These are phyloP conservation scores for Eupithecia pulchellata DNA, from an alignment of 2,888 invertebrate genomes.

Conservation along the genomic window DNA sequence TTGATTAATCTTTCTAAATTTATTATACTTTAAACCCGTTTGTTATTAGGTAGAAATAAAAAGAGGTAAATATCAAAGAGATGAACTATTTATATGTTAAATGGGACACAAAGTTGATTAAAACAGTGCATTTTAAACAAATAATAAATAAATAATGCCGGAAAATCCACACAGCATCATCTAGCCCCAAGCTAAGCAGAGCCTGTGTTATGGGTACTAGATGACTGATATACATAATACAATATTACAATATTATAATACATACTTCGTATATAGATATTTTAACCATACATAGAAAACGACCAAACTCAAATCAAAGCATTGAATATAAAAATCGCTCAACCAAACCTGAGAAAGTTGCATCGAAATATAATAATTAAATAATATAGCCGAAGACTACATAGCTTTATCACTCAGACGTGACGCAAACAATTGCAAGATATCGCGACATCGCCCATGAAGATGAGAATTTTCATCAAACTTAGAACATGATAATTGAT, in stretches of 20 bases:
- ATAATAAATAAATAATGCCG: too few relatives aligned
- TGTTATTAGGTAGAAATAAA: not conserved
- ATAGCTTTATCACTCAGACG: constrained; percentile 10
- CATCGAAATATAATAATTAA: not conserved
- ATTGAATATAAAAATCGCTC: not conserved
- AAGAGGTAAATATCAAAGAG: not conserved
- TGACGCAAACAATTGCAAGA: constrained; percentile 21
- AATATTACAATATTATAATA: too few relatives aligned
- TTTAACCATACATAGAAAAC: too few relatives aligned
- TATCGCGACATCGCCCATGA: not conserved
- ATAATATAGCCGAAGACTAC: not conserved
- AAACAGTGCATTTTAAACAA: not conserved
- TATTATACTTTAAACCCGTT: not conserved
- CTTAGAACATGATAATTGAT: not conserved
- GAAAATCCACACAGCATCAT: too few relatives aligned
- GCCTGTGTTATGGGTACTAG: too few relatives aligned
- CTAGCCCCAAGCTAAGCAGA: too few relatives aligned
- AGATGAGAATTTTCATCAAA: not conserved
- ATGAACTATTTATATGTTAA: not conserved
- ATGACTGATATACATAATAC: too few relatives aligned
- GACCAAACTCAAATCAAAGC: not conserved
- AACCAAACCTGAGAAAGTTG: not conserved
- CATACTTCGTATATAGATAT: too few relatives aligned
- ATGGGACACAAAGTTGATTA: not conserved
- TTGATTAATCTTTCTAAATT: constrained; percentile 9